phyloP scores from a whole-genome alignment of 1,140 invertebrate genomes.

The Philopotamus ludificatus region DNA sequence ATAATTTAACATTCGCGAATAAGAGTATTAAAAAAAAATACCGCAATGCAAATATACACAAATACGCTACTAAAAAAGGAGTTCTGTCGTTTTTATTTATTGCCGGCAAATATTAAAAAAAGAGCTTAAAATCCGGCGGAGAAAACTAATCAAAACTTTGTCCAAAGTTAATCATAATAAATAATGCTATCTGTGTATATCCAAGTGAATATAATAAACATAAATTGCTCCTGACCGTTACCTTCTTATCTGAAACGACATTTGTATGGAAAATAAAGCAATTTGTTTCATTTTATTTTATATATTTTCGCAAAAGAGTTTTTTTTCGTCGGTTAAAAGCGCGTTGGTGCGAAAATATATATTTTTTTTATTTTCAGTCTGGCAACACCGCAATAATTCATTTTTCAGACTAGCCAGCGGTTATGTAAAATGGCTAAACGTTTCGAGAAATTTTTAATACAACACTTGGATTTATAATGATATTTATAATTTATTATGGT shows the following conservation, averaged over 20 bases:
- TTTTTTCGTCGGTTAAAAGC: no score
- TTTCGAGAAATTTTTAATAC: no score
- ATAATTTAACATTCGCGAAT: no score
- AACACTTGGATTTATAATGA: no score
- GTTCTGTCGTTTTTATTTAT: background rate
- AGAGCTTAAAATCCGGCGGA: background rate
- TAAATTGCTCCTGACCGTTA: conserved; percentile 23
- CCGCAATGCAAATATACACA: no score
- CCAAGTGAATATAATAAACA: conserved; percentile 16
- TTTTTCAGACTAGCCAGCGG: background rate
- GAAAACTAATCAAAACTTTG: conserved; percentile 25
- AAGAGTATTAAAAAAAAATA: no score
- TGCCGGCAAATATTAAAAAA: background rate
- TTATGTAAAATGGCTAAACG: background rate
- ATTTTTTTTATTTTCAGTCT: no score
- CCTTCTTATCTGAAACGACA: conserved; percentile 10
- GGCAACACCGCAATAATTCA: background rate
- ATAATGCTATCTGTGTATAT: conserved; percentile 18
- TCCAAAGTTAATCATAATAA: conserved; percentile 21
- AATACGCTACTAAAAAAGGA: no score
- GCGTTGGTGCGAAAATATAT: no score
- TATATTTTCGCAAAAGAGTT: background rate
- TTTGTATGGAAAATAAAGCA: conserved; percentile 20
- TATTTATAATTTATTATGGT: no score
- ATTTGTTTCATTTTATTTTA: conserved; percentile 21